phyloP scores from a whole-genome alignment of 2,888 invertebrate species.

The Caenorhabditis wallacei region DNA sequence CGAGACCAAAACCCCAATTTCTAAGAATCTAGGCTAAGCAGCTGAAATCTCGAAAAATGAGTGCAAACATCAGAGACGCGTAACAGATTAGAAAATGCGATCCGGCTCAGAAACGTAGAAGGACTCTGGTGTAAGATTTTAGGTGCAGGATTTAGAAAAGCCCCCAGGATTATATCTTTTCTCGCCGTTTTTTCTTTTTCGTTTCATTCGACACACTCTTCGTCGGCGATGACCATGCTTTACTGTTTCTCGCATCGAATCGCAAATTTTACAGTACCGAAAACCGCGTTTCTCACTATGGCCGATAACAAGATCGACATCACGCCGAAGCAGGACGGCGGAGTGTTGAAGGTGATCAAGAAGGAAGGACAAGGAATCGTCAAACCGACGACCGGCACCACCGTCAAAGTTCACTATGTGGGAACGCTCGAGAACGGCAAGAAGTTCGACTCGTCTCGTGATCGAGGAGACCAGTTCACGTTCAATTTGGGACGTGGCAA shows the following conservation, averaged over 20 bases:
- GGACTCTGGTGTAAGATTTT: too few species aligned
- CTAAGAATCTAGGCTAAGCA: too few species aligned
- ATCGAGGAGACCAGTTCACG: slow-evolving; percentile 90
- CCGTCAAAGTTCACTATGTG: slow-evolving; percentile 89
- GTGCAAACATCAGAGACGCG: too few species aligned
- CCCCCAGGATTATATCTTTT: neutral
- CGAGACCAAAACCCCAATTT: too few species aligned
- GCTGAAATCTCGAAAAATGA: too few species aligned
- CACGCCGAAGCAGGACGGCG: slow-evolving; percentile 86
- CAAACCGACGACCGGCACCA: slow-evolving; percentile 74
- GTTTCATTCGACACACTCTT: neutral
- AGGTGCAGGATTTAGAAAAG: too few species aligned
- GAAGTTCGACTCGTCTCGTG: slow-evolving; percentile 93
- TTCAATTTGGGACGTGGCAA: slow-evolving; percentile 92
- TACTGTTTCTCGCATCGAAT: neutral
- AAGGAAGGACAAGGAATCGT: slow-evolving; percentile 87
- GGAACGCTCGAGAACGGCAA: slow-evolving; percentile 92
- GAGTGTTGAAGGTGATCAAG: slow-evolving; percentile 89
- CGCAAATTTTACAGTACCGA: neutral
- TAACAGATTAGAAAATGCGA: too few species aligned
- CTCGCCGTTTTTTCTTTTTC: neutral
- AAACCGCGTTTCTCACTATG: neutral
- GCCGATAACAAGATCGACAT: slow-evolving; percentile 62
- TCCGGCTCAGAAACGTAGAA: too few species aligned
- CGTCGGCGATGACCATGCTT: neutral